Conservation (phyloP, 2,888 invertebrate genomes). For the Saturnia japonica region DNA sequence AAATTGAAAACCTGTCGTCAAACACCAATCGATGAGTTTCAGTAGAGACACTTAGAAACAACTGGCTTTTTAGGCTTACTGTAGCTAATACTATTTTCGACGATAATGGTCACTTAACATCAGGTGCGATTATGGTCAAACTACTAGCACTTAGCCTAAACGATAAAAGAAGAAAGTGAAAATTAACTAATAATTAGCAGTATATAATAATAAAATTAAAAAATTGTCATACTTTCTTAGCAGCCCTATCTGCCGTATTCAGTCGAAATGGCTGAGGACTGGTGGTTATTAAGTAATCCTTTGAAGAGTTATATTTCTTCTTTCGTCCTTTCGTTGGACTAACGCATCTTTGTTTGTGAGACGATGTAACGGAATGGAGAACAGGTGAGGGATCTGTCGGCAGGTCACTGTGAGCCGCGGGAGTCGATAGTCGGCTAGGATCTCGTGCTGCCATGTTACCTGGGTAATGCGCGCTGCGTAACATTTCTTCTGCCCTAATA, state of each 20-base stretch:
- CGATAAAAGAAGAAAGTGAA: too few relatives aligned
- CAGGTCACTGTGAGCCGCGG: conserved; percentile 73
- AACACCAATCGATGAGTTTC: too few relatives aligned
- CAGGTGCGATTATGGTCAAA: not conserved
- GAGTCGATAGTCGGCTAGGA: conserved; percentile 70
- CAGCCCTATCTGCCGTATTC: conserved; percentile 74
- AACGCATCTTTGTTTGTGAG: conserved; percentile 54
- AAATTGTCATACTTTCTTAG: conserved; percentile 57
- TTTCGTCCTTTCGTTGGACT: conserved; percentile 63
- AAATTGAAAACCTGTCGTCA: too few relatives aligned
- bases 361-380: conserved; percentile 58
- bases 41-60: too few relatives aligned
- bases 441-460: conserved; percentile 86
- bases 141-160: not conserved
- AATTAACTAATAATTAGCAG: too few relatives aligned
- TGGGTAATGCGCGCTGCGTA: conserved; percentile 84
- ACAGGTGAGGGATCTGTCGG: conserved; percentile 73
- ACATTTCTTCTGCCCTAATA: conserved; percentile 86
- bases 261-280: conserved; percentile 79
- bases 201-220: not conserved
- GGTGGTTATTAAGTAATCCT: conserved; percentile 77
- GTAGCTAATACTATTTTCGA: too few relatives aligned
- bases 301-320: conserved; percentile 53
- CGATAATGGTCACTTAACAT: too few relatives aligned
- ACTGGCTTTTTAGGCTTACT: too few relatives aligned